Conservation (phyloP, 2,113 vertebrate species). For the Rana temporaria region DNA sequence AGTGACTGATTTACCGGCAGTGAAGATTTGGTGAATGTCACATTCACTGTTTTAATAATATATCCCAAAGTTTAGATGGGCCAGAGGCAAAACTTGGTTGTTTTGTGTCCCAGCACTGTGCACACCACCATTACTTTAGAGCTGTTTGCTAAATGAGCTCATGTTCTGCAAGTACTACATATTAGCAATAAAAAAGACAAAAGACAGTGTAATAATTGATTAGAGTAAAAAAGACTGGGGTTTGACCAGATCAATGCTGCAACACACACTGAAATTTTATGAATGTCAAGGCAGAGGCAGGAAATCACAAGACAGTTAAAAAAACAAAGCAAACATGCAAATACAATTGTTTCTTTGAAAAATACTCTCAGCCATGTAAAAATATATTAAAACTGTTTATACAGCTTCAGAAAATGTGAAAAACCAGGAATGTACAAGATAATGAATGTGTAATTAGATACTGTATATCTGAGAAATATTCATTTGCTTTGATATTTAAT, state of each 20-base stretch:
- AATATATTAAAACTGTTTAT: conserved; percentile 6
- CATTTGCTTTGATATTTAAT: not conserved
- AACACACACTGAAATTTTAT: conserved; percentile 19
- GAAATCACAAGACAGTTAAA: conserved; percentile 21
- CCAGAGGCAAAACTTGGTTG: no score
- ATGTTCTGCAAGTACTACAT: not conserved
- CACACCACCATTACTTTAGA: no score
- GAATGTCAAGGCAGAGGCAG: conserved; percentile 32
- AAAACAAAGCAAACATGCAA: conserved; percentile 18
- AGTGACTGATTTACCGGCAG: no score
- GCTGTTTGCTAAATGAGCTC: not conserved
- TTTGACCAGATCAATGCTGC: not conserved
- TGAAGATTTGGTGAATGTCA: no score
- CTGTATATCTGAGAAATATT: not conserved
- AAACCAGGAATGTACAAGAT: no score
- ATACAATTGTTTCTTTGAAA: not conserved
- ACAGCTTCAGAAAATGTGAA: not conserved
- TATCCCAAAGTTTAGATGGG: no score
- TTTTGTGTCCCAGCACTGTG: no score
- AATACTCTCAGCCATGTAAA: conserved; percentile 19
- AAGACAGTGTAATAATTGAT: not conserved
- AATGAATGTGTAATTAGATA: no score
- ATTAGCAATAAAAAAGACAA: conserved; percentile 6
- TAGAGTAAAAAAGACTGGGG: not conserved
- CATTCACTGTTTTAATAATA: no score